Evolutionary conservation across 2,797 vertebrate species (phyloP), one percentile per base, ranked within the genome.

Genomic region (Columba guinea): DNA sequence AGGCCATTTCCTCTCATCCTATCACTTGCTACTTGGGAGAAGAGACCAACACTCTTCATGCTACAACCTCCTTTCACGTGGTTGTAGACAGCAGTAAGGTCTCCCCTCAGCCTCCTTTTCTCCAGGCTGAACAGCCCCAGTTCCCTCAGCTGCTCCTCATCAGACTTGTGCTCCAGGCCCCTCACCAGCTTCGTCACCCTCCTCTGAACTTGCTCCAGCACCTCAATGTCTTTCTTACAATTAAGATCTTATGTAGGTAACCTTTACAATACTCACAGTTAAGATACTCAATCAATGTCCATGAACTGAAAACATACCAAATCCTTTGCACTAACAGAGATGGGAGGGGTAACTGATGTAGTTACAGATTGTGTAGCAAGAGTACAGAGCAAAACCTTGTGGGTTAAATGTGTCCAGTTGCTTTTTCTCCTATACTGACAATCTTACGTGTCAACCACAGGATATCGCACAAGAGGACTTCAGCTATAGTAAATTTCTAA

Each of bases 401-500:
- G 51, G 5, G 23, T 70, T 92, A 28, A 44, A 8, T 28, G 18
- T 64, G 12, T 75, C n/a, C 0, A 0, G 20, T 34, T 91, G 41
- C 26, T 85, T 82, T 87, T 91, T 77, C 51, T 91, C 8, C 35
- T 55, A 0, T 56, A 51, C 23, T 81, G n/a, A 71, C 60, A 41
- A 22, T 58, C 30, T 77, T n/a, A 2, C 9, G 65, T 93, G 84
- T 88, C 79, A 88, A 27, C 22, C 68, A 91, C 91, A 95, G 87
- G 80, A 93, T 97, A 90, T 79, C 73, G 87, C 90, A 69, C 32
- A 62, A 58, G 44, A 82, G 59, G 63, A 52, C 76, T 95, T 88
- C 23, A 80, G n/a, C 69, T 84, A 59, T 52, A 34, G 24, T 76
- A 53, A 69, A 32, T 90, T 94, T 93, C 59, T 81, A 88, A 86